A percentile compares a stretch with the other conserved stretches of the same genome.
Evolutionary conservation across 2,113 vertebrate genomes (phyloP).

Genomic region (Dolichotis patagonum): DNA sequence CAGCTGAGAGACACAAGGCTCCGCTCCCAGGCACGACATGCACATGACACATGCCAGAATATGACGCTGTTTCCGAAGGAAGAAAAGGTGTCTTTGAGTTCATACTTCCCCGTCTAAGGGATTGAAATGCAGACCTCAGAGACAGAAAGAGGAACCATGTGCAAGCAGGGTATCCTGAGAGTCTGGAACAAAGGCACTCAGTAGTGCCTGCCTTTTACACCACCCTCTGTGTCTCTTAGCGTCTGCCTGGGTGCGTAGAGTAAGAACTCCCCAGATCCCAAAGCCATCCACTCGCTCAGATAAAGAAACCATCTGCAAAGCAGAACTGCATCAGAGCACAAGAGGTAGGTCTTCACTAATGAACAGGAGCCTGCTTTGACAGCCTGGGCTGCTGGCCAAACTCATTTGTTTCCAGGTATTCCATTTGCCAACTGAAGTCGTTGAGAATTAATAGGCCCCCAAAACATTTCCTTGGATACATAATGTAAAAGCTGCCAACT

Average conservation of each 20-base stretch:
- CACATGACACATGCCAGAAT: neutral
- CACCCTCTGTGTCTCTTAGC: neutral
- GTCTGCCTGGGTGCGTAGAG: constrained; percentile 63
- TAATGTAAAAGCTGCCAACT: constrained; percentile 82
- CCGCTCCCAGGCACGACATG: neutral
- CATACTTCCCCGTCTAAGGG: constrained; percentile 53
- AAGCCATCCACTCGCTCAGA: constrained; percentile 68
- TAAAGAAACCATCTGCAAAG: constrained; percentile 76
- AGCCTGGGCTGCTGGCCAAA: constrained; percentile 83
- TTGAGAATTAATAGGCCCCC: constrained; percentile 83
- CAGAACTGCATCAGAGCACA: constrained; percentile 68
- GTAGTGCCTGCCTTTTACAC: neutral
- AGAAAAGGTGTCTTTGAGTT: constrained; percentile 54
- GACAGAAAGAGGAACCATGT: constrained; percentile 57
- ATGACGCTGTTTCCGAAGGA: neutral
- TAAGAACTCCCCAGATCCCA: constrained; percentile 71
- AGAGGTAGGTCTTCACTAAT: constrained; percentile 80
- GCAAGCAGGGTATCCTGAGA: neutral
- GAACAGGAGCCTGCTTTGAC: constrained; percentile 82
- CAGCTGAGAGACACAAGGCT: neutral
- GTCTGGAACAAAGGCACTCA: neutral
- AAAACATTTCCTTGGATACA: constrained; percentile 85
- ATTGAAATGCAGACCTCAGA: constrained; percentile 66
- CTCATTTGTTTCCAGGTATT: constrained; percentile 84
- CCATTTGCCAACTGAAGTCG: constrained; percentile 83